Conservation (phyloP, 2,113 vertebrate genomes). For the Plecotus auritus region DNA sequence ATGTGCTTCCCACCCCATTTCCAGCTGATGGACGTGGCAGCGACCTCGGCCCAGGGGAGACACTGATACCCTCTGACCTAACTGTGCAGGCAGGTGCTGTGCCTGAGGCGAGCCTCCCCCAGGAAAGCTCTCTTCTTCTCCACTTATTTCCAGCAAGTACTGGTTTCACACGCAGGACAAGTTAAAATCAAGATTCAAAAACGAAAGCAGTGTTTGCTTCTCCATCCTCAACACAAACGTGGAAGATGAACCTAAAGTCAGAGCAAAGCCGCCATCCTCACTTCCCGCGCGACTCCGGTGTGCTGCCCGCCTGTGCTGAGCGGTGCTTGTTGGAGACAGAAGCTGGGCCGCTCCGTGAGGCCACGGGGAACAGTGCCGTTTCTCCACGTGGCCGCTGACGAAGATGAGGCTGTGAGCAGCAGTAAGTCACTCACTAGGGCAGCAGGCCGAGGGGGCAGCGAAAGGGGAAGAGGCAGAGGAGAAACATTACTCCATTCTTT, state of each 20-base stretch:
- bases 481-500: background rate
- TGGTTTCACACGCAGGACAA: slow-evolving; percentile 36
- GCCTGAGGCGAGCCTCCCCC: background rate
- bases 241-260: background rate
- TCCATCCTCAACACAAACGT: background rate
- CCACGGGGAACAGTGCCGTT: background rate
- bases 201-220: background rate
- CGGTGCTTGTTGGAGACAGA: background rate
- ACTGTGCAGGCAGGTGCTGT: background rate
- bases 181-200: slow-evolving; percentile 56
- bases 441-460: background rate
- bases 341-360: background rate
- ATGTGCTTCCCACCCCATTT: background rate
- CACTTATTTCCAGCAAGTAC: background rate
- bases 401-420: background rate
- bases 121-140: slow-evolving; percentile 26
- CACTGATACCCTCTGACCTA: background rate
- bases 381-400: background rate
- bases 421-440: background rate
- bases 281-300: background rate
- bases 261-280: background rate
- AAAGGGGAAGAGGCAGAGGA: background rate
- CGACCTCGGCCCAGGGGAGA: background rate
- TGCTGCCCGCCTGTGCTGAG: background rate
- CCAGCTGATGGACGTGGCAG: background rate